These are phyloP conservation scores for Gallinago jamesoni DNA, from an alignment of 2,113 vertebrate genomes.

Conservation along the genomic window DNA sequence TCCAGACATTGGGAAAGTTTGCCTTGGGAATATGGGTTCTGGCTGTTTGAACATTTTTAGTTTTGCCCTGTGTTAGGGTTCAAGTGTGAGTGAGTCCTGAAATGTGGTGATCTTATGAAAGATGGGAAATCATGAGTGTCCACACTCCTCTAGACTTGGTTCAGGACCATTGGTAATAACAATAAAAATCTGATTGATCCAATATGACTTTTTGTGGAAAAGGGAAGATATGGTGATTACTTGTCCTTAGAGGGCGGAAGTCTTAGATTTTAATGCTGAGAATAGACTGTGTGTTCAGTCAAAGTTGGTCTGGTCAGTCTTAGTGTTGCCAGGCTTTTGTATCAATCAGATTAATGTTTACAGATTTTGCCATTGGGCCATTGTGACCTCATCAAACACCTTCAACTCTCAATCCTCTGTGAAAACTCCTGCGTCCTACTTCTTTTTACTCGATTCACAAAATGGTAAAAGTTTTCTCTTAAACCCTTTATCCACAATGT, in stretches of 20 bases:
- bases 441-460: not conserved
- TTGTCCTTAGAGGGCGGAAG: not conserved
- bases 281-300: not conserved
- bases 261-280: not conserved
- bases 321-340: not conserved
- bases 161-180: not conserved
- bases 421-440: not conserved
- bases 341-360: not conserved
- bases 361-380: not conserved
- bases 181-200: not conserved
- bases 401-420: not conserved
- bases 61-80: not conserved
- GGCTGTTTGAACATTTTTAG: not conserved
- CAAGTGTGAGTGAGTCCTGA: not conserved
- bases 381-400: not conserved
- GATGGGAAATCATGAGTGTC: not conserved
- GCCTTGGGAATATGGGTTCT: not conserved
- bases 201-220: slow-evolving; percentile 1
- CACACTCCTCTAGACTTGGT: not conserved
- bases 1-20: not conserved
- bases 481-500: not conserved
- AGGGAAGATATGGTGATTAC: not conserved
- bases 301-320: not conserved
- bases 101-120: not conserved
- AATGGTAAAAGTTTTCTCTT: not conserved